Evolutionary conservation across 2,113 vertebrate genomes (phyloP).

Genomic region (Anguilla japonica): DNA sequence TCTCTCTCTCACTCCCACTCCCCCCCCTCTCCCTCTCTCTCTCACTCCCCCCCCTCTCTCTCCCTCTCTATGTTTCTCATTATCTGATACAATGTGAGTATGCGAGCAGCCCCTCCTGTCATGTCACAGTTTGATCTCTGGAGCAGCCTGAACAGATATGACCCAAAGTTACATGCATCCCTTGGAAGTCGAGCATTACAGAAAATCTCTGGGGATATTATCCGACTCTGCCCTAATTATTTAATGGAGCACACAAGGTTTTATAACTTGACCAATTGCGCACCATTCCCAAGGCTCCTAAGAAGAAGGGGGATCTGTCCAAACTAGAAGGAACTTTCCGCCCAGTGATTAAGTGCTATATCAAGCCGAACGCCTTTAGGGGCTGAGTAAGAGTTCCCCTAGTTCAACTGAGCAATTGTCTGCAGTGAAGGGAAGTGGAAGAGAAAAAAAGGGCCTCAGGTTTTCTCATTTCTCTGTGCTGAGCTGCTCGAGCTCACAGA

Average conservation of each 20-base stretch:
- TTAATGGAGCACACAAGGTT: slow-evolving; percentile 17
- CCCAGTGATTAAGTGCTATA: slow-evolving; percentile 8
- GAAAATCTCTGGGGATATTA: not conserved
- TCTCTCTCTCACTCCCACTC: slow-evolving; percentile 14
- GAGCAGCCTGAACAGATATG: slow-evolving; percentile 1
- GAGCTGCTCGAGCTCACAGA: not conserved
- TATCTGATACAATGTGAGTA: not conserved
- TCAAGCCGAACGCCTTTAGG: not conserved
- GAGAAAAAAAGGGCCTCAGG: not conserved
- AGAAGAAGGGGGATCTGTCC: not conserved
- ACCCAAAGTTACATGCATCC: not conserved
- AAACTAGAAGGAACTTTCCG: slow-evolving; percentile 1
- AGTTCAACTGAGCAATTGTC: slow-evolving; percentile 7
- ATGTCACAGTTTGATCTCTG: not conserved
- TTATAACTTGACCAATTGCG: not conserved
- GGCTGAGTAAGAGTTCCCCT: not conserved
- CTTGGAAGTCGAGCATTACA: not conserved
- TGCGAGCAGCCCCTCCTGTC: not conserved
- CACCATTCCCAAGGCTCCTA: not conserved
- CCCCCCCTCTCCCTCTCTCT: not conserved
- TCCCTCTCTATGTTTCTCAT: slow-evolving; percentile 15
- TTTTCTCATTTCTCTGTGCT: not conserved
- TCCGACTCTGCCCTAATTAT: not conserved
- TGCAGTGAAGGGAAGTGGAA: not conserved
- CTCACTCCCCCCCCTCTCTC: slow-evolving; percentile 19